Conservation (phyloP, 2,888 invertebrate species). For the Luperina nickerlii region DNA sequence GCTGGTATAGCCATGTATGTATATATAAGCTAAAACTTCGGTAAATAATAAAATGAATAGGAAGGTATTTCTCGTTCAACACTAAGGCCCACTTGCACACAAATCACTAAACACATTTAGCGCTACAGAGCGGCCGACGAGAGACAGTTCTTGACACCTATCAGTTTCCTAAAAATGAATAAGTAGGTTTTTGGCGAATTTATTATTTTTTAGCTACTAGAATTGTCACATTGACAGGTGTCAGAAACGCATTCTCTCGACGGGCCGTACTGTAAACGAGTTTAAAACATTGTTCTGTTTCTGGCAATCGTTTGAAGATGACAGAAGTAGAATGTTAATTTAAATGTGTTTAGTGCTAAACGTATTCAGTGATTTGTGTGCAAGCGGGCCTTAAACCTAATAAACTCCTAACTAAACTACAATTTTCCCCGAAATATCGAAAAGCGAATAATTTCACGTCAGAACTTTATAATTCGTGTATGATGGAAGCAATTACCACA, state of each 20-base stretch:
- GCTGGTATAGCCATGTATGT: neutral
- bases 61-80: neutral
- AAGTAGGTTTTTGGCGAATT: neutral
- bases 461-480: slow-evolving; percentile 29
- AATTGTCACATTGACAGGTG: neutral
- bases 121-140: neutral
- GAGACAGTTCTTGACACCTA: neutral
- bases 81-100: neutral
- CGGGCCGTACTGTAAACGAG: neutral
- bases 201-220: neutral
- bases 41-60: neutral
- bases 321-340: neutral
- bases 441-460: slow-evolving; percentile 13
- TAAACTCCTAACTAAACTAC: neutral
- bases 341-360: neutral
- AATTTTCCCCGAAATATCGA: neutral
- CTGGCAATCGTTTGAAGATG: neutral
- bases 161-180: neutral
- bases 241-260: neutral
- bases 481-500: slow-evolving; percentile 66
- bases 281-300: neutral
- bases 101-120: neutral
- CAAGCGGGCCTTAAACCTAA: neutral
- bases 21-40: neutral
- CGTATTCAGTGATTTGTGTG: neutral